Percentiles rank a stretch among this genome's conserved stretches.
Evolutionary conservation across 2,113 vertebrate species (phyloP).

Genomic region (Brienomyrus longianalis): DNA sequence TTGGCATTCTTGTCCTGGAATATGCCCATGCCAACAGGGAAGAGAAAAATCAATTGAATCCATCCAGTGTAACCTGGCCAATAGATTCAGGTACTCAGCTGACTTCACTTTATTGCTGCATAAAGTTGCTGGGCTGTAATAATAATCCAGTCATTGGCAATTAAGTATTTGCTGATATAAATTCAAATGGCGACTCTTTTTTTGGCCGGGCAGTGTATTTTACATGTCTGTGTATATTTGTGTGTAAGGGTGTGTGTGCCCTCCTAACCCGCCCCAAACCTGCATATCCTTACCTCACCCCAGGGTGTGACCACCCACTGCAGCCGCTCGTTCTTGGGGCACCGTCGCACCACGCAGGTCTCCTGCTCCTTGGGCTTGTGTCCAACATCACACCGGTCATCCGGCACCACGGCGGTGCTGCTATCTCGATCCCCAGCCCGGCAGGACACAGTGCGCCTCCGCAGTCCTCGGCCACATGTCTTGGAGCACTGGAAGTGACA

Average conservation of each 20-base stretch:
- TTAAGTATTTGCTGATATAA: no score
- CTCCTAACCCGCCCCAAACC: not conserved
- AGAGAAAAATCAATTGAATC: no score
- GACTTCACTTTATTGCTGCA: no score
- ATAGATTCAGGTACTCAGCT: no score
- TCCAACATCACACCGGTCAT: slow-evolving; percentile 66
- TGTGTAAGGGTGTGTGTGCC: slow-evolving; percentile 4
- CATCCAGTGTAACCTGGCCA: no score
- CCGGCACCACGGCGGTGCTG: slow-evolving; percentile 58
- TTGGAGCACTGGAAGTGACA: slow-evolving; percentile 77
- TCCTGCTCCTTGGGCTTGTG: slow-evolving; percentile 74
- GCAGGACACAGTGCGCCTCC: slow-evolving; percentile 78
- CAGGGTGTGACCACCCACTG: slow-evolving; percentile 81
- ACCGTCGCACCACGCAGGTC: slow-evolving; percentile 79
- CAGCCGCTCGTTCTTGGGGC: slow-evolving; percentile 80
- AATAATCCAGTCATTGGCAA: no score
- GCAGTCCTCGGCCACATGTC: slow-evolving; percentile 83
- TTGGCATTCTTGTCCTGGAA: no score
- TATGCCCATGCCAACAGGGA: no score
- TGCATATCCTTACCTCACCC: slow-evolving; percentile 72
- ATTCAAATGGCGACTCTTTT: no score
- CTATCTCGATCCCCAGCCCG: slow-evolving; percentile 48
- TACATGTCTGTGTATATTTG: not conserved
- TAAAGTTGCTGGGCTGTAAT: no score
- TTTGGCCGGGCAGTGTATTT: not conserved